phyloP scores from a whole-genome alignment of 2,888 invertebrate genomes.

The Habroteleia sp. region DNA sequence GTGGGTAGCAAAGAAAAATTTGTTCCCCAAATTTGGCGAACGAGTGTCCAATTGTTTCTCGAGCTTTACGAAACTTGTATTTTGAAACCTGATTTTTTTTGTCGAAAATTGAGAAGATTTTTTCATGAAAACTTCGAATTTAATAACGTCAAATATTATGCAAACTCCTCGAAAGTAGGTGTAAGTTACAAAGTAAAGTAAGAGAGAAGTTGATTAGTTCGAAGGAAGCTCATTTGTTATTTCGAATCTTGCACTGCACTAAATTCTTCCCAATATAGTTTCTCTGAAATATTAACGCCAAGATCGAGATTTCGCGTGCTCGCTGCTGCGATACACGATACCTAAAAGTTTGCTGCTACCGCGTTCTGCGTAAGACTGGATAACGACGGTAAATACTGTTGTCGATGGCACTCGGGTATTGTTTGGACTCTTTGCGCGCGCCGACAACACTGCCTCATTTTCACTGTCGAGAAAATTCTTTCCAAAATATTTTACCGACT shows the following conservation, averaged over 20 bases:
- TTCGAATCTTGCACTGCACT: neutral
- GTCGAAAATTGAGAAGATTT: no score
- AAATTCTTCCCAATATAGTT: neutral
- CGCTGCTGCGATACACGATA: constrained; percentile 16
- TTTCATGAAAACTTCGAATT: no score
- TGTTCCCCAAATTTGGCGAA: no score
- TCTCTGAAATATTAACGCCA: no score
- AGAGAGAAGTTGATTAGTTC: no score
- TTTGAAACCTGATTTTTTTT: no score
- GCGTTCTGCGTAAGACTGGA: constrained; percentile 7
- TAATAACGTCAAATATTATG: no score
- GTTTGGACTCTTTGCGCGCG: constrained; percentile 21
- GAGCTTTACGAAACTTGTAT: no score
- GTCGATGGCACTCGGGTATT: constrained; percentile 35
- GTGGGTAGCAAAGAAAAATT: no score
- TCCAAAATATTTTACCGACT: constrained; percentile 49
- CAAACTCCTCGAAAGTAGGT: no score
- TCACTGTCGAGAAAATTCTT: constrained; percentile 43
- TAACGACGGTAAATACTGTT: constrained; percentile 41
- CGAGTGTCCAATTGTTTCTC: no score
- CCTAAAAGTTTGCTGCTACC: constrained; percentile 33
- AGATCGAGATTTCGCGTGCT: constrained; percentile 23
- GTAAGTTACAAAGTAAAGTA: no score
- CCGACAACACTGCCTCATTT: constrained; percentile 44
- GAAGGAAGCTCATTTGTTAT: neutral